Evolutionary conservation across 2,113 vertebrate genomes (phyloP), one percentile per base, ranked within the genome.

Genomic region (Gila orcuttii): DNA sequence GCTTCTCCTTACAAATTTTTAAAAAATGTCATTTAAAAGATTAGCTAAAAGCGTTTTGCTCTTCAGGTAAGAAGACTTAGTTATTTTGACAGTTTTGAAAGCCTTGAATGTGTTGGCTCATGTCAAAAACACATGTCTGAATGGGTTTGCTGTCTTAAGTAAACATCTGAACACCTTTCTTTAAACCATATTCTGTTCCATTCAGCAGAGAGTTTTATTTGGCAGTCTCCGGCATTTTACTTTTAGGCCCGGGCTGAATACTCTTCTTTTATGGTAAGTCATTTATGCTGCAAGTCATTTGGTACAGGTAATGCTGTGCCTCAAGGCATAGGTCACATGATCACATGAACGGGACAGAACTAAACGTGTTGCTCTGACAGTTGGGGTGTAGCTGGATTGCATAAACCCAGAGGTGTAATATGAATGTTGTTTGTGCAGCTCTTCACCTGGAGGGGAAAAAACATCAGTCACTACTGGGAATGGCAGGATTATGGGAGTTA

Each of bases 41-140:
- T 19, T 69, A 21, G 7, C 36, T 36, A 69, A 39, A 39, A 11
- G 31, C 19, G 17, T 36, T 69, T 21, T 68, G 31, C 28, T 68
- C 17, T 69, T 69, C 33, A 21, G 7, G 66, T 69, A 45, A 75
- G 73, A 45, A 76, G 13, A 6, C 7, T 17, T n/a, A 21, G 21
- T 66, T 88, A 86, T 81, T 87, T 66, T 84, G 86, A 57, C 76
- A 75, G 80, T 21, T 85, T 74, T 9, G 19, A 79, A 57, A 68
- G 71, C 52, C n/a, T 23, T 69, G 31, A 21, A 60, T 8, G 47
- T 21, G 82, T 55, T 39, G 9, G 64, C 25, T 57, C 21, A 8
- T 80, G 80, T 87, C 88, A 90, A 28, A 85, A 50, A 15, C 89
- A 85, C 55, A 52, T 86, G 75, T 79, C 50, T 47, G 13, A 31